A percentile compares a stretch with the other conserved stretches of the same genome.
These are phyloP conservation scores for Clarias fuscus DNA, from an alignment of 2,797 vertebrate species.

Conservation along the genomic window DNA sequence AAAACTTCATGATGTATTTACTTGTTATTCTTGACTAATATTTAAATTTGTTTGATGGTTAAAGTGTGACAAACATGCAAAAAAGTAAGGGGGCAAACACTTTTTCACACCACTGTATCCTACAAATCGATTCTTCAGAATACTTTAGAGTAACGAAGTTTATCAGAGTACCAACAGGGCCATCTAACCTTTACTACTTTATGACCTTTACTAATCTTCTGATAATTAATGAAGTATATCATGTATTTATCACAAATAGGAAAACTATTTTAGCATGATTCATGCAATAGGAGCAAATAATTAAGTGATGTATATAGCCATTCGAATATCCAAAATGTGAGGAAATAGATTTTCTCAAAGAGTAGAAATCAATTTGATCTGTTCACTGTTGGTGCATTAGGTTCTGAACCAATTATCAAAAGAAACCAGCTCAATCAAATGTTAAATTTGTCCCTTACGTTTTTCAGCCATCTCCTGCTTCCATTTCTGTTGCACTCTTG, in stretches of 20 bases:
- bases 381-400: not conserved
- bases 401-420: constrained; percentile 16
- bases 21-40: too few relatives aligned
- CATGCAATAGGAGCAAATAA: not conserved
- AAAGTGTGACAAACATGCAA: too few relatives aligned
- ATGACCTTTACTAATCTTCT: not conserved
- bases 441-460: not conserved
- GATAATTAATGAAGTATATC: not conserved
- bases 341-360: constrained; percentile 14
- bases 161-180: not conserved
- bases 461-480: constrained; percentile 2
- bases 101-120: too few relatives aligned
- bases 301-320: not conserved
- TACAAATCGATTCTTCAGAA: not conserved
- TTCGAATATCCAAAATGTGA: constrained; percentile 3
- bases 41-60: too few relatives aligned
- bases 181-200: not conserved
- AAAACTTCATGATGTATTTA: too few relatives aligned
- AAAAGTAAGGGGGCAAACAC: too few relatives aligned
- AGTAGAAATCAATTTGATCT: not conserved
- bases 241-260: not conserved
- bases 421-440: not conserved
- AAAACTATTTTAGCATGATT: not conserved
- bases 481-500: constrained; percentile 1
- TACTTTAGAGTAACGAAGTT: not conserved